Percentiles rank a stretch among this genome's conserved stretches.
phyloP scores from a whole-genome alignment of 1,140 invertebrate genomes.

The Lasioglossum albipes region DNA sequence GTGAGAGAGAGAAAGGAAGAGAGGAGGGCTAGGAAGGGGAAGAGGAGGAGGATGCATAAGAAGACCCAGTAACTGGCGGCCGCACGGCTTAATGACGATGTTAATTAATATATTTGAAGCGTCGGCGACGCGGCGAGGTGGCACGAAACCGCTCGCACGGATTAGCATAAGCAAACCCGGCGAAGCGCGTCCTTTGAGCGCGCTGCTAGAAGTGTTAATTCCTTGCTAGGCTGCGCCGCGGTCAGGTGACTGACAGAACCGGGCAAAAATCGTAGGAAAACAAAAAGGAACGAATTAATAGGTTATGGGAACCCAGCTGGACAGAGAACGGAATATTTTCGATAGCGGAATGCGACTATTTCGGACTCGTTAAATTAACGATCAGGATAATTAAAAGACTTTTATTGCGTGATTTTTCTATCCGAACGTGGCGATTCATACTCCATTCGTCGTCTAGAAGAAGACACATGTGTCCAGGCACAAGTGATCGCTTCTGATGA shows the following conservation, averaged over 20 bases:
- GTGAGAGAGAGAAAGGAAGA: background rate
- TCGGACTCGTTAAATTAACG: too few species aligned
- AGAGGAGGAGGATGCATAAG: constrained; percentile 14
- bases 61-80: constrained; percentile 53
- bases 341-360: too few species aligned
- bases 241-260: constrained; percentile 13
- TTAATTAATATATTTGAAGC: constrained; percentile 76
- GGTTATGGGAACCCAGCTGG: background rate
- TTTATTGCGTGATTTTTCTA: too few species aligned
- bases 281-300: background rate
- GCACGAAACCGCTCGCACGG: constrained; percentile 48
- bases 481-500: too few species aligned
- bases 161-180: constrained; percentile 74
- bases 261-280: background rate
- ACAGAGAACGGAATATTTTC: too few species aligned
- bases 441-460: too few species aligned
- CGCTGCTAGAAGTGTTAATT: constrained; percentile 71
- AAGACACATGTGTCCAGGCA: too few species aligned
- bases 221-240: constrained; percentile 55
- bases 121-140: constrained; percentile 59
- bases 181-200: constrained; percentile 52
- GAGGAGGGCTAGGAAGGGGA: background rate
- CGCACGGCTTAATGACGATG: constrained; percentile 70
- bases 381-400: too few species aligned
- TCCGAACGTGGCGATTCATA: too few species aligned